Evolutionary conservation across 2,797 vertebrate genomes (phyloP).

Genomic region (Neopelma chrysocephalum): DNA sequence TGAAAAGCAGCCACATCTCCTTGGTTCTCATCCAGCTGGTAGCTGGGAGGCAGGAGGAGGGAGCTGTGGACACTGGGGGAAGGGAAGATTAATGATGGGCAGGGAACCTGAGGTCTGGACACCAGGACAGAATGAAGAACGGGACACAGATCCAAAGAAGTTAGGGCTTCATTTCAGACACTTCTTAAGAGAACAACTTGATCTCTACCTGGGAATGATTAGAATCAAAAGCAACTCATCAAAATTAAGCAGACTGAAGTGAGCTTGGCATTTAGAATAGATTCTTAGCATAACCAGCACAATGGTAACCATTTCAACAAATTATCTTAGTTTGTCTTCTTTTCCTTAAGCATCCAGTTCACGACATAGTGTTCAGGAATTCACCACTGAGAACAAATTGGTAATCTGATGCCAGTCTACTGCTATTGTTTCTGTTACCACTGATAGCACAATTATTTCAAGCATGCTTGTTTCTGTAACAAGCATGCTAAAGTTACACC

Average conservation of each 20-base stretch:
- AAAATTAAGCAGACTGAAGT: neutral
- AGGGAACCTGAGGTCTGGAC: neutral
- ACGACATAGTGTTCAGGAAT: neutral
- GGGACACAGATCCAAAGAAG: neutral
- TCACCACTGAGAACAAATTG: neutral
- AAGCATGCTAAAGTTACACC: neutral
- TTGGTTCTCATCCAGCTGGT: constrained; percentile 7
- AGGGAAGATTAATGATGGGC: neutral
- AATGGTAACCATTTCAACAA: neutral
- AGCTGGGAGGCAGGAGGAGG: neutral
- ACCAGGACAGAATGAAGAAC: neutral
- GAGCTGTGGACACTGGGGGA: neutral
- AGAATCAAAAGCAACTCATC: neutral
- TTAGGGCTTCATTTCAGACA: neutral
- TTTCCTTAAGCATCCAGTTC: neutral
- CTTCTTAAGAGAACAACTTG: neutral
- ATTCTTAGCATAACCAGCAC: neutral
- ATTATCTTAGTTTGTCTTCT: neutral
- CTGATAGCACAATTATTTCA: neutral
- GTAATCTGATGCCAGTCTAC: neutral
- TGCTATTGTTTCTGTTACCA: neutral
- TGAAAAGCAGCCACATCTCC: constrained; percentile 7
- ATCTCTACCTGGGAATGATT: neutral
- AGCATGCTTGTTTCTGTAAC: neutral
- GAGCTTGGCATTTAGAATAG: neutral